Conservation (phyloP, 2,888 invertebrate genomes). For the Timema podura region DNA sequence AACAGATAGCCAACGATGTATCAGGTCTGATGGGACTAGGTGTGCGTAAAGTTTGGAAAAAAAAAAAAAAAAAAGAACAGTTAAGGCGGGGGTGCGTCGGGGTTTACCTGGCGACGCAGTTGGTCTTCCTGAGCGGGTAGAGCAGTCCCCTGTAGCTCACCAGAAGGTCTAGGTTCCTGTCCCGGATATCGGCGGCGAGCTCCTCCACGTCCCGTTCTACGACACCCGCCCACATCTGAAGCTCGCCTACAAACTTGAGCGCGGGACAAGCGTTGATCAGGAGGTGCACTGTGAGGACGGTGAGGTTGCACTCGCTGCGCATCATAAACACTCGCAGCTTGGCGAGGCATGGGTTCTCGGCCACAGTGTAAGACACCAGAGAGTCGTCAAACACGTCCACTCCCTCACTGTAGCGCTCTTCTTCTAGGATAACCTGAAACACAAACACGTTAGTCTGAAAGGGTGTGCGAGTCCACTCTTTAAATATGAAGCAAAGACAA, state of each 20-base stretch:
- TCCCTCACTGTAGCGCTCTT: conserved; percentile 24
- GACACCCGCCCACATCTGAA: conserved; percentile 25
- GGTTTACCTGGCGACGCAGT: background rate
- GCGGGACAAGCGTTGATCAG: conserved; percentile 25
- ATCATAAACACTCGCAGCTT: conserved; percentile 26
- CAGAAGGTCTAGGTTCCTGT: conserved; percentile 25
- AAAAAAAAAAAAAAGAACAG: too few species aligned
- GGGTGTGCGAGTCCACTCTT: too few species aligned
- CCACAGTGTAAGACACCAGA: conserved; percentile 19
- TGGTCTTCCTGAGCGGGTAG: conserved; percentile 17
- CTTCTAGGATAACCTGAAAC: conserved; percentile 26
- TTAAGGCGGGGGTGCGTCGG: background rate
- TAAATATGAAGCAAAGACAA: too few species aligned
- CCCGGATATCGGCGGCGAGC: conserved; percentile 21
- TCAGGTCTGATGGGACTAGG: too few species aligned
- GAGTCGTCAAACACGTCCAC: conserved; percentile 26
- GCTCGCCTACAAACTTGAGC: conserved; percentile 25
- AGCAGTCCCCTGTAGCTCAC: conserved; percentile 24
- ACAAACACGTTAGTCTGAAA: too few species aligned
- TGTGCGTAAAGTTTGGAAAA: too few species aligned
- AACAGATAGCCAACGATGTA: too few species aligned
- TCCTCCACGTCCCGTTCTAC: conserved; percentile 22
- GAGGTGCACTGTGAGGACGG: conserved; percentile 21
- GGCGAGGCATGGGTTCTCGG: conserved; percentile 18
- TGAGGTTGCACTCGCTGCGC: conserved; percentile 24